Base-by-base conservation (phyloP, 2,797 vertebrate species). In the Nannoperca obscura region DNA sequence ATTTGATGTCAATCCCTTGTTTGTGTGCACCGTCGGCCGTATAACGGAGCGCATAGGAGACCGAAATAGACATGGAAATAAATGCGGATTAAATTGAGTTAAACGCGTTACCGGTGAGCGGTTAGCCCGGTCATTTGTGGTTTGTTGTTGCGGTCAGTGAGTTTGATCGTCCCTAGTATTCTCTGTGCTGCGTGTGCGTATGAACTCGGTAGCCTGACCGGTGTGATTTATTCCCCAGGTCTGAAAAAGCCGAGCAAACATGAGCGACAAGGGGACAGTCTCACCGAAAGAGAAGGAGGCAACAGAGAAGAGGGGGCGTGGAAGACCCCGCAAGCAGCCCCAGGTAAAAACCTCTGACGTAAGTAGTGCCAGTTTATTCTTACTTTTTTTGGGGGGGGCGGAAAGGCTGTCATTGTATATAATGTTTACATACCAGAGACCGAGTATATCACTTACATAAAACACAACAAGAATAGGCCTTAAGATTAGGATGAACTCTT, bases 181-280 rank as follows among this genome's bases (percentile, higher is more conserved):
- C 46, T 30, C 1, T 63, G 47, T 44, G 40, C 17, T 74, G 49
- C 20, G 10, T 57, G 71, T 52, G 12, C 36, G 75, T 9, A n/a
- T 34, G 69, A 70, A 76, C 67, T 71, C 82, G 71, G 63, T 53
- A 52, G 63, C 24, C 74, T 85, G 49, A 88, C 55, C 65, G 62
- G 55, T 89, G 81, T 84, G 84, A 69, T 84, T 86, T 83, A 49
- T 86, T 22, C 53, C 52, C 55, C 34, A 80, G 92, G 90, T 84
- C 80, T 88, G 65, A 87, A 74, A 34, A 86, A 86, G 80, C 87
- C 81, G 78, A 88, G 88, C 82, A 86, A 96, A 87, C 40, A 98
- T 99, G 98, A 99, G 97, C 20, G 97, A 98, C 81, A 98, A 98
- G 94, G 96, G 96, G 94, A 96, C 96, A 67, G 94, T 96, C 85